Percentiles rank a stretch among this genome's conserved stretches.
These are phyloP conservation scores for Montipora capricornis DNA, from an alignment of 64 coral and sea anemone species.

Conservation along the genomic window DNA sequence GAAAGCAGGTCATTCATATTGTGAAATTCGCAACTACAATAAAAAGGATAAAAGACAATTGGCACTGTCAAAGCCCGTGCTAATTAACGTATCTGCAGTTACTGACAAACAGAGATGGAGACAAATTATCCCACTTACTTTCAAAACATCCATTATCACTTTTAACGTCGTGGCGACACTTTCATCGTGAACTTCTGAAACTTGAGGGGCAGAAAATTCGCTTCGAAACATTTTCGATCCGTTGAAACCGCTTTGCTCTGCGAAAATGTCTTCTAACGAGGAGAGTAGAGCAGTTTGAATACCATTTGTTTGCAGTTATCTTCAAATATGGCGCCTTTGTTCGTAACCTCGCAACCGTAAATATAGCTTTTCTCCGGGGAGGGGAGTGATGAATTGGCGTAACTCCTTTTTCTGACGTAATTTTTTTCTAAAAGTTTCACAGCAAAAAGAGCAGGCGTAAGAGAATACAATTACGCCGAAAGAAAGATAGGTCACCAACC, in stretches of 20 bases:
- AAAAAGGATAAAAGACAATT: not conserved
- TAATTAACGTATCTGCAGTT: slow-evolving; percentile 1
- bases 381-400: not conserved
- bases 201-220: slow-evolving; percentile 3
- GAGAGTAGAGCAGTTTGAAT: slow-evolving; percentile 32
- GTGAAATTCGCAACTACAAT: slow-evolving; percentile 2
- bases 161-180: slow-evolving; percentile 82
- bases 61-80: slow-evolving; percentile 23
- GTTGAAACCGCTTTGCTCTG: slow-evolving; percentile 3
- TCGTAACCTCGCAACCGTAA: slow-evolving; percentile 47
- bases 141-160: slow-evolving; percentile 92
- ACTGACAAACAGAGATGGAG: not conserved
- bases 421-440: too few relatives aligned
- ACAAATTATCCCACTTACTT: slow-evolving; percentile 35
- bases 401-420: too few relatives aligned
- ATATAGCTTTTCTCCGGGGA: not conserved
- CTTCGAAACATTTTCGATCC: slow-evolving; percentile 55
- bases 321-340: slow-evolving; percentile 95
- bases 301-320: slow-evolving; percentile 61
- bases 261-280: slow-evolving; percentile 31
- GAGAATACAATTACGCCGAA: too few relatives aligned
- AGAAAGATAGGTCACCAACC: too few relatives aligned
- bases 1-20: not conserved
- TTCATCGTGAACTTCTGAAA: slow-evolving; percentile 68
- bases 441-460: too few relatives aligned